Percentiles rank a stretch among this genome's conserved stretches.
Conservation (phyloP, 2,797 vertebrate species). For the Betta splendens region DNA sequence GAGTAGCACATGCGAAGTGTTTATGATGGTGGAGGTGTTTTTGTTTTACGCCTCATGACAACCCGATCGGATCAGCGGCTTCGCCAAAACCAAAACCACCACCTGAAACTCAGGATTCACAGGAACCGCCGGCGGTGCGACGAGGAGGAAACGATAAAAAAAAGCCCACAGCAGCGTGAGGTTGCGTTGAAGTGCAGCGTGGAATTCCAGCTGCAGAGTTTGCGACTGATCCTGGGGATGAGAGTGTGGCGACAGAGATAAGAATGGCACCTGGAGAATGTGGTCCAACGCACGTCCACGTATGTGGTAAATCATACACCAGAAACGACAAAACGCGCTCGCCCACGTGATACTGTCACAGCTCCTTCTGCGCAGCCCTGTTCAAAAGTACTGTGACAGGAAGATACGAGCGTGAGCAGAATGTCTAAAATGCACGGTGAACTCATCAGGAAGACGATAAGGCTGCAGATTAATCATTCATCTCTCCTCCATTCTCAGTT, state of each 20-base stretch:
- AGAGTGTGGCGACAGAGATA: conserved; percentile 60
- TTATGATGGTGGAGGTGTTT: conserved; percentile 4
- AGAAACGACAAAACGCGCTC: conserved; percentile 32
- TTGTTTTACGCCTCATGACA: conserved; percentile 11
- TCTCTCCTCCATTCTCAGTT: conserved; percentile 3
- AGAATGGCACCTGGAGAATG: conserved; percentile 71
- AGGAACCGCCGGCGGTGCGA: conserved; percentile 16
- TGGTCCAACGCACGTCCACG: conserved; percentile 9
- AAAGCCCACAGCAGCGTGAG: conserved; percentile 19
- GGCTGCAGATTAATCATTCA: conserved; percentile 20
- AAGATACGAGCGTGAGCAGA: conserved; percentile 3
- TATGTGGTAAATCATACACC: conserved; percentile 31
- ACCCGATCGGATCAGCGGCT: conserved; percentile 37
- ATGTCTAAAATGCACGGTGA: conserved; percentile 12
- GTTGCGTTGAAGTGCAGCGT: conserved; percentile 24
- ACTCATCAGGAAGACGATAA: conserved; percentile 6
- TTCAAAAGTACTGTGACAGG: not conserved
- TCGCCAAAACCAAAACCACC: not conserved
- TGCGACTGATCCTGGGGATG: conserved; percentile 54
- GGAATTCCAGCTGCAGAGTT: conserved; percentile 56
- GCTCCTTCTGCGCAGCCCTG: not conserved
- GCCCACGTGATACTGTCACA: not conserved
- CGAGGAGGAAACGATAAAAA: conserved; percentile 19
- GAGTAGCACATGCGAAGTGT: conserved; percentile 29
- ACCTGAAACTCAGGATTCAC: conserved; percentile 9